Evolutionary conservation across 1,140 invertebrate species (phyloP).

Genomic region (Aradophagus sp.): DNA sequence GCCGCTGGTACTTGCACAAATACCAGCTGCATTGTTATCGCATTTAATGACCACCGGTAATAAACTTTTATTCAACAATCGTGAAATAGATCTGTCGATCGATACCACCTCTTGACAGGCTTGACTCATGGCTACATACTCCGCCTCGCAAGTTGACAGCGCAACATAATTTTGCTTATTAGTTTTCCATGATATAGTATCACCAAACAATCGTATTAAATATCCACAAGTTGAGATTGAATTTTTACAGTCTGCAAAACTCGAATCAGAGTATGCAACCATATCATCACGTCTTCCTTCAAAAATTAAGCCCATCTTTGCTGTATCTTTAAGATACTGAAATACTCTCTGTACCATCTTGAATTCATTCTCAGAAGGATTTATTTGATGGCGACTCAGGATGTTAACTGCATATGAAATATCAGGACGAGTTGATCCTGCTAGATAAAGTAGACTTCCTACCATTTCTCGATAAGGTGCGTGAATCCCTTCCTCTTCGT

Average conservation of each 20-base stretch:
- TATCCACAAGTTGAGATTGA: slow-evolving; percentile 31
- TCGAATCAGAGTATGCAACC: slow-evolving; percentile 24
- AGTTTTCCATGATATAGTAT: slow-evolving; percentile 28
- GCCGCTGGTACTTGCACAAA: slow-evolving; percentile 1
- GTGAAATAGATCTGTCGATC: slow-evolving; percentile 7
- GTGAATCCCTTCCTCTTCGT: background rate
- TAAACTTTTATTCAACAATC: slow-evolving; percentile 9
- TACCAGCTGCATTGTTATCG: slow-evolving; percentile 11
- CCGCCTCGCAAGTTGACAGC: too few species aligned
- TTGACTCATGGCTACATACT: slow-evolving; percentile 35
- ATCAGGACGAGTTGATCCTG: slow-evolving; percentile 17
- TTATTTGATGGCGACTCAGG: slow-evolving; percentile 30
- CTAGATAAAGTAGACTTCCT: slow-evolving; percentile 18
- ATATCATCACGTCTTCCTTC: background rate
- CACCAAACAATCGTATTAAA: slow-evolving; percentile 22
- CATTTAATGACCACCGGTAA: slow-evolving; percentile 11
- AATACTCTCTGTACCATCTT: slow-evolving; percentile 27
- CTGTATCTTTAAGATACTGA: slow-evolving; percentile 23
- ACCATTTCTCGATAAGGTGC: slow-evolving; percentile 19
- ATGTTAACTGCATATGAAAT: slow-evolving; percentile 31
- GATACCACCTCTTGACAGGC: slow-evolving; percentile 19
- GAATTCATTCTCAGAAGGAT: slow-evolving; percentile 23
- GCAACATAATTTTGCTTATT: slow-evolving; percentile 19
- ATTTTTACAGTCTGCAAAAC: slow-evolving; percentile 26
- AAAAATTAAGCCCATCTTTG: slow-evolving; percentile 10